Evolutionary conservation across 2,113 vertebrate species (phyloP).

Genomic region (Hippolais icterina): DNA sequence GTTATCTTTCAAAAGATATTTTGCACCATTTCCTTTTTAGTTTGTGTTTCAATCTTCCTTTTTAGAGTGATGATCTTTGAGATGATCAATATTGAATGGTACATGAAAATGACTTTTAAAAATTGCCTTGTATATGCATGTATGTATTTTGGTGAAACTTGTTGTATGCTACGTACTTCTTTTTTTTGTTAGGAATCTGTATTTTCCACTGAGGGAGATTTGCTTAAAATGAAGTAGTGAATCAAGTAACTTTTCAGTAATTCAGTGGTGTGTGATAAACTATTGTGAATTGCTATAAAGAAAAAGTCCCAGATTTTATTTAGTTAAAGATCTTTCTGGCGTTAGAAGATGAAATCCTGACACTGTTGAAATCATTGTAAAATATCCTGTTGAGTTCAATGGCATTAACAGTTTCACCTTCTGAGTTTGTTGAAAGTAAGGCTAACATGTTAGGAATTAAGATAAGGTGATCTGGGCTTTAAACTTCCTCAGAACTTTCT

Average conservation of each 20-base stretch:
- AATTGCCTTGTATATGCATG: neutral
- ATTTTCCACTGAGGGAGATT: neutral
- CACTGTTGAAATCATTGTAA: slow-evolving; percentile 39
- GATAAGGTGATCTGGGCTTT: slow-evolving; percentile 16
- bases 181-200: neutral
- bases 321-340: slow-evolving; percentile 8
- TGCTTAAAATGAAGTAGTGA: neutral
- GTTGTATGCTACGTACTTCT: neutral
- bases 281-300: neutral
- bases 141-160: slow-evolving; percentile 11
- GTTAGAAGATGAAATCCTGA: slow-evolving; percentile 24
- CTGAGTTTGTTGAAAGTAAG: slow-evolving; percentile 40
- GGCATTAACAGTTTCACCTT: slow-evolving; percentile 45
- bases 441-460: slow-evolving; percentile 62
- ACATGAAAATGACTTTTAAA: neutral
- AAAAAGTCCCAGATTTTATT: slow-evolving; percentile 9
- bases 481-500: slow-evolving; percentile 39
- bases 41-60: neutral
- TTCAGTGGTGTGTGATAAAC: slow-evolving; percentile 1
- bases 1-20: slow-evolving; percentile 28
- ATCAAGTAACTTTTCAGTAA: slow-evolving; percentile 2
- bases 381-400: slow-evolving; percentile 43
- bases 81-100: neutral
- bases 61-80: neutral
- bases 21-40: neutral